phyloP scores from a whole-genome alignment of 2,888 invertebrate genomes.

The Tetramorium bicarinatum region DNA sequence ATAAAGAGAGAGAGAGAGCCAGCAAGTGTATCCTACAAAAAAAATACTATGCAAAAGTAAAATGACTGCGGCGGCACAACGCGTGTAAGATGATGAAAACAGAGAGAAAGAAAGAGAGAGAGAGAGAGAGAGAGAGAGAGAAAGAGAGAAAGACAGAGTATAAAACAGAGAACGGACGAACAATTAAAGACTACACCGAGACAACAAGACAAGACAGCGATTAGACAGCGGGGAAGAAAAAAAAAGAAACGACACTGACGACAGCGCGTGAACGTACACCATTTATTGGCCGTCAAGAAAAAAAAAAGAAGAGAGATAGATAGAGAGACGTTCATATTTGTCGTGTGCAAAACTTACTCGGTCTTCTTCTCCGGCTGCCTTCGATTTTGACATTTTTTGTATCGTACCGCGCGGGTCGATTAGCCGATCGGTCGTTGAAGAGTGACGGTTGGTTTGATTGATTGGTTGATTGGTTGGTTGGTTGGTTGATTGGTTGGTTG shows the following conservation, averaged over 20 bases:
- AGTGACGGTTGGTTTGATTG: constrained; percentile 71
- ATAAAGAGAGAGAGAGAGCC: constrained; percentile 5
- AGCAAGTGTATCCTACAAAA: constrained; percentile 48
- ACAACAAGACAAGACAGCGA: constrained; percentile 67
- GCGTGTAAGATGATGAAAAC: constrained; percentile 46
- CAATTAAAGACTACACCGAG: constrained; percentile 65
- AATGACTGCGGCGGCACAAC: constrained; percentile 48
- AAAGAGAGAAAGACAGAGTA: constrained; percentile 31
- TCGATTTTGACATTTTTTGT: constrained; percentile 86
- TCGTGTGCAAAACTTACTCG: constrained; percentile 88
- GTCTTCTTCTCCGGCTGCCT: constrained; percentile 90
- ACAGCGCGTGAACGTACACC: constrained; percentile 57
- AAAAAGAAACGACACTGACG: constrained; percentile 56
- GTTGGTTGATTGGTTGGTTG: constrained; percentile 75
- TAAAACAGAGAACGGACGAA: constrained; percentile 67
- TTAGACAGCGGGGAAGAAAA: constrained; percentile 65
- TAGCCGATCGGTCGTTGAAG: constrained; percentile 80
- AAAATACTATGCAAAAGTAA: constrained; percentile 30
- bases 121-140: constrained; percentile 20
- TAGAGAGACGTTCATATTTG: constrained; percentile 53
- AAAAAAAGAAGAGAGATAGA: constrained; percentile 14
- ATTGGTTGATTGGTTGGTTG: constrained; percentile 73
- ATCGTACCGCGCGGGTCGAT: constrained; percentile 83
- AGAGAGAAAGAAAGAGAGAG: constrained; percentile 15
- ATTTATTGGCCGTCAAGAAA: constrained; percentile 60